Conservation (phyloP, 1,140 invertebrate genomes). For the Geopemphigus sp. region DNA sequence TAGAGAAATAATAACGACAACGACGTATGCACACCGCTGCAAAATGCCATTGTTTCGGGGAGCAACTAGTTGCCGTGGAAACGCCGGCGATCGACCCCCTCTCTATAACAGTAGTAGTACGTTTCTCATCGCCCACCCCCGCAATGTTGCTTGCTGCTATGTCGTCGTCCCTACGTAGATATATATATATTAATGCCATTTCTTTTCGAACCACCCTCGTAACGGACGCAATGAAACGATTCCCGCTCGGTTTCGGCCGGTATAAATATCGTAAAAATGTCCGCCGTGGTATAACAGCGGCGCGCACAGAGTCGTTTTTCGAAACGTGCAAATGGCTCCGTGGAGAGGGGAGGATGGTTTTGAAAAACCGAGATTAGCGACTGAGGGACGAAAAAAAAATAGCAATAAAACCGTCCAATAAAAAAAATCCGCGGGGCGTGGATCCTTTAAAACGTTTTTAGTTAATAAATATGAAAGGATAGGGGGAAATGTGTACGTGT, state of each 20-base stretch:
- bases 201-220: not conserved
- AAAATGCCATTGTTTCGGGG: conserved; percentile 12
- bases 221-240: not conserved
- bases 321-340: not conserved
- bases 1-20: not conserved
- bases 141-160: not conserved
- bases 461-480: conserved; percentile 47
- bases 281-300: no score
- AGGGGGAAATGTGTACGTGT: conserved; percentile 7
- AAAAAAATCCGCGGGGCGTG: conserved; percentile 37
- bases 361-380: conserved; percentile 7
- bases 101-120: not conserved
- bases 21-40: not conserved
- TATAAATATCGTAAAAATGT: conserved; percentile 4
- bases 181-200: conserved; percentile 8
- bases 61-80: conserved; percentile 48
- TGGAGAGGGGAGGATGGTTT: not conserved
- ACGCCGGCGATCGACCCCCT: conserved; percentile 29
- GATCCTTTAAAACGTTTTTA: conserved; percentile 46
- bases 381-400: conserved; percentile 2
- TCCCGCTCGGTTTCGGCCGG: not conserved
- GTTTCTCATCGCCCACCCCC: conserved; percentile 1
- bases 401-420: conserved; percentile 34
- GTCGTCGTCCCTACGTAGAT: not conserved
- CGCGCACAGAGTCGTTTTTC: not conserved